These are phyloP conservation scores for Anagrus nilaparvatae DNA, from an alignment of 1,140 invertebrate genomes.

Conservation along the genomic window DNA sequence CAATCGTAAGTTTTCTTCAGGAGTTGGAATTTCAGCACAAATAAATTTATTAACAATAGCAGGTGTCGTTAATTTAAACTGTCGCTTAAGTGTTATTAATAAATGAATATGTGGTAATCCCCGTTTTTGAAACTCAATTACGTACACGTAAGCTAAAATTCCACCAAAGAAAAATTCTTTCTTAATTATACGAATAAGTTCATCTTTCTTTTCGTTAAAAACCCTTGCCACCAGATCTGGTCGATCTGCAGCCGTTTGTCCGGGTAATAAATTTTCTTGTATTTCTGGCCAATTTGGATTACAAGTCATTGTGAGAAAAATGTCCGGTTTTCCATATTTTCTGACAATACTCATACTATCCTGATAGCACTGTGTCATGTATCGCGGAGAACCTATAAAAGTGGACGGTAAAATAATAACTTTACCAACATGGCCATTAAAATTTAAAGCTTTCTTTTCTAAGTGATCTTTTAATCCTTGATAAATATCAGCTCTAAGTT, in stretches of 20 bases:
- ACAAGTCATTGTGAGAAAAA: constrained; percentile 10
- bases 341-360: constrained; percentile 12
- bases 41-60: background rate
- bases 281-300: constrained; percentile 13
- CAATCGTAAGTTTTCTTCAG: constrained; percentile 24
- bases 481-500: constrained; percentile 2
- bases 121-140: constrained; percentile 14
- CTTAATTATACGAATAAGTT: no score
- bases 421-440: no score
- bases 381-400: constrained; percentile 4
- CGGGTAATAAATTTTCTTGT: constrained; percentile 25
- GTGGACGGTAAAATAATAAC: constrained; percentile 10
- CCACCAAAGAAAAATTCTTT: constrained; percentile 1
- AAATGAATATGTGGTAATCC: constrained; percentile 32
- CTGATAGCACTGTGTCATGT: constrained; percentile 9
- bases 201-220: no score
- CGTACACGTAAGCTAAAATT: background rate
- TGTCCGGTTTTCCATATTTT: constrained; percentile 7
- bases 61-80: background rate
- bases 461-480: constrained; percentile 5
- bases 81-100: background rate
- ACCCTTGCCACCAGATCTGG: no score
- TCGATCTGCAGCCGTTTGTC: no score
- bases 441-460: background rate
- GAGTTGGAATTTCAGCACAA: constrained; percentile 43